Conservation (phyloP, 2,888 invertebrate species). For the Agriopis leucophaearia region DNA sequence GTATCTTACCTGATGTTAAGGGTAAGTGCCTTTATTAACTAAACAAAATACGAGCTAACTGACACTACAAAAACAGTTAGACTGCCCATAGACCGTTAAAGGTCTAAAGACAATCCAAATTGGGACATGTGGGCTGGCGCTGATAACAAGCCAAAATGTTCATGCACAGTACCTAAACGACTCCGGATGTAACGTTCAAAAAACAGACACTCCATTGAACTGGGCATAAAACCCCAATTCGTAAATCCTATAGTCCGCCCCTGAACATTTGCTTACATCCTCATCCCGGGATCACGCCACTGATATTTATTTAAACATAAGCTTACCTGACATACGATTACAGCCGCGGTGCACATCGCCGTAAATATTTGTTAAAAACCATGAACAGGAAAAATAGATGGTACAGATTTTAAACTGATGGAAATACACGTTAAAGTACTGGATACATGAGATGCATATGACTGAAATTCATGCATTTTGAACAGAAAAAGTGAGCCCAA, state of each 20-base stretch:
- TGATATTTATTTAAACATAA: constrained; percentile 72
- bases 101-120: no score
- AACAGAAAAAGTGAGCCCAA: background rate
- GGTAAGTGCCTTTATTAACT: no score
- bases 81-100: no score
- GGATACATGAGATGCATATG: background rate
- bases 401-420: constrained; percentile 52
- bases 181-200: background rate
- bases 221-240: background rate
- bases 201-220: no score
- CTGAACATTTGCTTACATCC: constrained; percentile 13
- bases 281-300: constrained; percentile 60
- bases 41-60: no score
- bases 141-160: background rate
- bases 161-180: background rate
- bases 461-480: background rate
- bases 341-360: constrained; percentile 62
- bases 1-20: no score
- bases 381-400: constrained; percentile 61
- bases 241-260: background rate
- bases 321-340: constrained; percentile 74
- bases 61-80: no score
- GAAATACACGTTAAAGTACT: constrained; percentile 39
- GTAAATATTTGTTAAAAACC: constrained; percentile 75
- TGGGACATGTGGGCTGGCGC: no score